These are phyloP conservation scores for Passer domesticus DNA, from an alignment of 2,113 vertebrate species.

Conservation along the genomic window DNA sequence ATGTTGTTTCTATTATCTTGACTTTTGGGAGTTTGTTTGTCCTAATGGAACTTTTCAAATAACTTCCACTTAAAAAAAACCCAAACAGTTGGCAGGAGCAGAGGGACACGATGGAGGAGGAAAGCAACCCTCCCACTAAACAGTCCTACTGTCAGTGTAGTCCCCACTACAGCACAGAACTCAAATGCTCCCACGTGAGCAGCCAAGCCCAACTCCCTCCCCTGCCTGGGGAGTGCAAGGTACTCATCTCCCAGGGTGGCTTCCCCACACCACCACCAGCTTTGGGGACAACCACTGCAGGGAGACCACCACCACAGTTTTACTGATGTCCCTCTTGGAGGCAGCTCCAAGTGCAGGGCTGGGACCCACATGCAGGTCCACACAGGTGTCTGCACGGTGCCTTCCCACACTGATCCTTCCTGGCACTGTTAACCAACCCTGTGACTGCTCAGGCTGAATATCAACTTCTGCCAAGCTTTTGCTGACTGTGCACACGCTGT, in stretches of 20 bases:
- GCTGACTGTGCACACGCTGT: not conserved
- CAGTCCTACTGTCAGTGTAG: not conserved
- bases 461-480: not conserved
- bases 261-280: not conserved
- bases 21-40: not conserved
- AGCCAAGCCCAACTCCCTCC: not conserved
- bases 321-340: not conserved
- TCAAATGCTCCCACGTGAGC: rapidly evolving
- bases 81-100: not conserved
- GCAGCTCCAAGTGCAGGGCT: not conserved
- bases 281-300: not conserved
- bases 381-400: rapidly evolving
- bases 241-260: not conserved
- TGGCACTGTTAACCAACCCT: not conserved
- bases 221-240: not conserved
- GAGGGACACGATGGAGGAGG: not conserved
- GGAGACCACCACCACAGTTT: no score
- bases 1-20: not conserved
- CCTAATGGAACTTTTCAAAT: not conserved
- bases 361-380: not conserved
- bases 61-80: not conserved
- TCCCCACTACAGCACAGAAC: not conserved
- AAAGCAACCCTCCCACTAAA: not conserved
- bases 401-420: not conserved
- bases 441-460: rapidly evolving